phyloP scores from a whole-genome alignment of 2,797 vertebrate genomes.

The Meda fulgida region DNA sequence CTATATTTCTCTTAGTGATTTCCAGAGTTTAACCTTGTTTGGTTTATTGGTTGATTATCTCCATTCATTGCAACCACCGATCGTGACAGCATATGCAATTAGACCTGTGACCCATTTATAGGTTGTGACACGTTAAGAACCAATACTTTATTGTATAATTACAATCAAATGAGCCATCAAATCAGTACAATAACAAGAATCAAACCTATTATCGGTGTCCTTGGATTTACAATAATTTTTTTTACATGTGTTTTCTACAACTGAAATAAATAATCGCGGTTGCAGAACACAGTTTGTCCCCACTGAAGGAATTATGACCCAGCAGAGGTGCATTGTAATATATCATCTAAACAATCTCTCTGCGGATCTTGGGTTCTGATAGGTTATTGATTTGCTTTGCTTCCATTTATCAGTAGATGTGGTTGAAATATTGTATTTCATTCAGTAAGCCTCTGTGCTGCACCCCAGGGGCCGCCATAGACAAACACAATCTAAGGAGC shows the following conservation, averaged over 20 bases:
- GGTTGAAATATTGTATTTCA: conserved; percentile 8
- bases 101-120: background rate
- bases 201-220: background rate
- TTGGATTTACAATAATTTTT: background rate
- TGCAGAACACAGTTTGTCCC: background rate
- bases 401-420: conserved; percentile 31
- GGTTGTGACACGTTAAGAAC: background rate
- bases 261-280: background rate
- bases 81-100: background rate
- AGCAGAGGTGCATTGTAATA: background rate
- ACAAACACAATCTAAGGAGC: conserved; percentile 47
- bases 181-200: background rate
- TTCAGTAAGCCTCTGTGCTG: conserved; percentile 25
- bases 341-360: background rate
- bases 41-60: background rate
- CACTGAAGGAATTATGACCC: conserved; percentile 7
- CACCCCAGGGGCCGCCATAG: conserved; percentile 61
- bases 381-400: conserved; percentile 34
- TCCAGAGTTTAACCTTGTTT: background rate
- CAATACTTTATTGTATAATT: background rate
- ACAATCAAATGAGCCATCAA: background rate
- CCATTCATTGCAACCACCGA: background rate
- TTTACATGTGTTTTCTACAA: background rate
- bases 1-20: background rate
- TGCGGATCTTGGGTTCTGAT: background rate